phyloP scores from a whole-genome alignment of 2,888 invertebrate genomes.

The Callosobruchus maculatus region DNA sequence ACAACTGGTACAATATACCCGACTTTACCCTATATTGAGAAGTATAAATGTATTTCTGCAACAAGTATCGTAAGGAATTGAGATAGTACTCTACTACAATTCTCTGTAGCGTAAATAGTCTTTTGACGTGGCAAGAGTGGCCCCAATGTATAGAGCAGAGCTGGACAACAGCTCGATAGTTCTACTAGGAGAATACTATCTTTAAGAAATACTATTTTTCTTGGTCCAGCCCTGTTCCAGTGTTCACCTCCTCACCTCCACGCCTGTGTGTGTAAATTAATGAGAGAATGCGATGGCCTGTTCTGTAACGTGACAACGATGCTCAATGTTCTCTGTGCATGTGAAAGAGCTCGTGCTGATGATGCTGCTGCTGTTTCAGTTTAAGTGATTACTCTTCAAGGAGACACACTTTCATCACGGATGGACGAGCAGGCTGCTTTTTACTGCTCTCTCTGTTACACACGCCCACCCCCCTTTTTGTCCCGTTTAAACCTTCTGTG shows the following conservation, averaged over 20 bases:
- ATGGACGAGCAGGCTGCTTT: neutral
- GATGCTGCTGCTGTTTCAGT: neutral
- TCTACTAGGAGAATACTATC: too few species aligned
- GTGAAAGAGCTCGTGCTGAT: neutral
- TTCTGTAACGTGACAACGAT: neutral
- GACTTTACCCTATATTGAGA: too few species aligned
- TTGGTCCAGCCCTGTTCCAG: neutral
- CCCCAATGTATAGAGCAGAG: too few species aligned
- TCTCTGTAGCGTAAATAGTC: too few species aligned
- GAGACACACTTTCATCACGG: neutral
- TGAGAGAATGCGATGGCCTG: neutral
- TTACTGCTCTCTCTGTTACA: neutral
- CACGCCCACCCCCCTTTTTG: neutral
- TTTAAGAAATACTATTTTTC: neutral
- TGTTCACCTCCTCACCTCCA: neutral
- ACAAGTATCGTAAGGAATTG: too few species aligned
- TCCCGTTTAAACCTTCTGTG: neutral
- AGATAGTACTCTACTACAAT: too few species aligned
- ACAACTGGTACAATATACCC: too few species aligned
- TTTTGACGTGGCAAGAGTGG: too few species aligned
- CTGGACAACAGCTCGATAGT: too few species aligned
- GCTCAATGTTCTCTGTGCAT: neutral
- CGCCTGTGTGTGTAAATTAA: neutral
- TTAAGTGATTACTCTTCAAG: neutral
- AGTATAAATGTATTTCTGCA: too few species aligned